Base-by-base conservation (phyloP, 1,140 invertebrate genomes). In the Babylonia areolata region DNA sequence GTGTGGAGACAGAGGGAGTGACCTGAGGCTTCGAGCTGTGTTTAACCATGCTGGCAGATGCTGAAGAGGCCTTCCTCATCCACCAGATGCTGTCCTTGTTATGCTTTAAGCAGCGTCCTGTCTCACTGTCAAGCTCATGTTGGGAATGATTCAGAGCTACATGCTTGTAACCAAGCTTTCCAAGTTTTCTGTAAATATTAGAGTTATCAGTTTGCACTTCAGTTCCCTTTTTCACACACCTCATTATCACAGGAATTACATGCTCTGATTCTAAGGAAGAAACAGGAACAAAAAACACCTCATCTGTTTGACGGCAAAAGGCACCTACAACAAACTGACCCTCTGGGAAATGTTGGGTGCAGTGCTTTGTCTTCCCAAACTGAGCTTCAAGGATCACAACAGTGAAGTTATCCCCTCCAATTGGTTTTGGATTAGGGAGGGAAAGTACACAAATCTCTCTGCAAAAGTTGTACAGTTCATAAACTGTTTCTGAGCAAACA, bases 41-140 rank as follows among this genome's bases (percentile, higher is more conserved):
- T n/a, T 5, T 11, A 23, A 23, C 58, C 6, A 23, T 23, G 58
- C 15, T 12, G 58, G 28, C 28, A n/a, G 58, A 28, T 23, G 5
- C 2, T 64, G 58, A 64, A 23, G 58, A 64, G 58, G 58, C 6
- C 58, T 64, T 64, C 58, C 23, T 64, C 58, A 64, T 5, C 58
- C 58, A 64, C 58, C 58, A 64, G 58, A 64, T 64, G 58, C 58
- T 64, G 58, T 64, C 58, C 58, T 64, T 64, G 58, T 64, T 64
- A n/a, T 64, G 58, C 58, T 64, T 64, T 23, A 64, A 28, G 28
- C 58, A 64, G 23, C 58, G 58, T 64, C 58, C 58, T 64, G 58
- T 64, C 20, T 64, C 58, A n/a, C 15, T 5, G 23, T 64, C 58
- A n/a, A 64, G 58, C 5, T 64, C 58, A 64, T 64, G 58, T 64